Conservation (phyloP, 1,140 invertebrate genomes). For the Drosophila equinoxialis region DNA sequence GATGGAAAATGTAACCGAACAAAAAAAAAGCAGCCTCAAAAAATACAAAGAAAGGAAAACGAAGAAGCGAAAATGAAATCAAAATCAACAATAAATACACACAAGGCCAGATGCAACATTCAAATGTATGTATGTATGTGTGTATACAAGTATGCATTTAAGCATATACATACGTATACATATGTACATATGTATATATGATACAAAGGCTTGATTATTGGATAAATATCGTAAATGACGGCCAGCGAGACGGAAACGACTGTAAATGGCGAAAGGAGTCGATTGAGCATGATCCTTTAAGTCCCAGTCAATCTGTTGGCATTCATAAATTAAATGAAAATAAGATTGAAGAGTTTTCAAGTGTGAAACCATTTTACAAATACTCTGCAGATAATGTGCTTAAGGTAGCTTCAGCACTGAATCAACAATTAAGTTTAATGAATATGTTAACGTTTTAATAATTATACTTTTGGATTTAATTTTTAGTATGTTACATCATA, state of each 20-base stretch:
- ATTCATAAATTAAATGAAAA: conserved; percentile 31
- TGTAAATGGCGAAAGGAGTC: conserved; percentile 33
- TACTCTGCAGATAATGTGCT: neutral
- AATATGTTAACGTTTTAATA: neutral
- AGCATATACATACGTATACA: conserved; percentile 14
- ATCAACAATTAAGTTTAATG: neutral
- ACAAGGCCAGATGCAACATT: conserved; percentile 24
- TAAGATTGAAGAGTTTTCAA: neutral
- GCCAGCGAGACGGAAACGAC: conserved; percentile 29
- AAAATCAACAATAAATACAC: conserved; percentile 50
- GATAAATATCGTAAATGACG: conserved; percentile 47
- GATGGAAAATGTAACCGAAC: conserved; percentile 35
- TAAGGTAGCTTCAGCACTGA: neutral
- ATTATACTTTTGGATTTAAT: too few species aligned
- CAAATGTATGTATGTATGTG: neutral
- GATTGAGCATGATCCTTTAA: conserved; percentile 18
- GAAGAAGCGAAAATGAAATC: conserved; percentile 22
- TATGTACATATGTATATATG: conserved; percentile 11
- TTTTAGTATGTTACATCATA: too few species aligned
- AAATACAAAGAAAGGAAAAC: neutral
- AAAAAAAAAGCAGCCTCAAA: neutral
- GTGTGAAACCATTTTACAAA: neutral
- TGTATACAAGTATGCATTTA: conserved; percentile 9
- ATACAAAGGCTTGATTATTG: conserved; percentile 49
- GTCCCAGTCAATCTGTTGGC: conserved; percentile 1